Percentiles rank a stretch among this genome's conserved stretches.
Conservation (phyloP, 2,888 invertebrate genomes). For the Lasioglossum calceatum region DNA sequence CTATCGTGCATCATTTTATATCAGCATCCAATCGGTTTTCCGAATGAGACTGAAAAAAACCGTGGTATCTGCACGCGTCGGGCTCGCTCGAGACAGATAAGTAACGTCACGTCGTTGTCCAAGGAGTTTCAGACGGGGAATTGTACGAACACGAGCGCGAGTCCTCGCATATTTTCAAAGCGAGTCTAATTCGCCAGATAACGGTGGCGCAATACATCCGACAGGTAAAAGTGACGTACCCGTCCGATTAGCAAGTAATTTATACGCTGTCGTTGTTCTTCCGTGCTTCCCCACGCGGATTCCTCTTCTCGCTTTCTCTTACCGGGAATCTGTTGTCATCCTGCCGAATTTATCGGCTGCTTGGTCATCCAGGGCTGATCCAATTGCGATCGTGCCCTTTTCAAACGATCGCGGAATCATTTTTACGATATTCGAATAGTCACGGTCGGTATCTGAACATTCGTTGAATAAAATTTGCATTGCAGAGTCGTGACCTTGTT, state of each 20-base stretch:
- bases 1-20: not conserved
- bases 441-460: not conserved
- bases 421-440: not conserved
- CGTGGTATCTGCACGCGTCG: not conserved
- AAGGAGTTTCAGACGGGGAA: not conserved
- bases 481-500: not conserved
- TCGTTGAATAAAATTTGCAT: not conserved
- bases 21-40: slow-evolving; percentile 10
- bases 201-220: not conserved
- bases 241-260: not conserved
- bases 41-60: not conserved
- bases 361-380: not conserved
- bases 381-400: not conserved
- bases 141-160: not conserved
- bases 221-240: slow-evolving; percentile 9
- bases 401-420: not conserved
- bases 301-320: not conserved
- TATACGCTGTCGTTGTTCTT: not conserved
- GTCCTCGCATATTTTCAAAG: not conserved
- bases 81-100: slow-evolving; percentile 2
- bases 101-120: not conserved
- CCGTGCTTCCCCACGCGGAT: not conserved
- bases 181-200: not conserved
- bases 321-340: not conserved
- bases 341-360: not conserved